phyloP scores from a whole-genome alignment of 2,797 vertebrate species.

The Micrastur ruficollis region DNA sequence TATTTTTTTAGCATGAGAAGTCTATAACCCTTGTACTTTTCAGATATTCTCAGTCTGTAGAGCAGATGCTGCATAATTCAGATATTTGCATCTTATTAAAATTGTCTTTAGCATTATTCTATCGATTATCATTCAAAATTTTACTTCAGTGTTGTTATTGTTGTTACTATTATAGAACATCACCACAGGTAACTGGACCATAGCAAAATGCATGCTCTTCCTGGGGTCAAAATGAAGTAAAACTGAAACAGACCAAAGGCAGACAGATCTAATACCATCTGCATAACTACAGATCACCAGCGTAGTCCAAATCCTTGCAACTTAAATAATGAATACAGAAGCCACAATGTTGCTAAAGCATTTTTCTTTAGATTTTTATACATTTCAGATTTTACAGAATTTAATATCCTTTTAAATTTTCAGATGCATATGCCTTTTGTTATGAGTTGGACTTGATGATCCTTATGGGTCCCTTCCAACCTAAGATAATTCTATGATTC shows the following conservation, averaged over 20 bases:
- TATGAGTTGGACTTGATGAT: background rate
- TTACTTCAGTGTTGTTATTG: background rate
- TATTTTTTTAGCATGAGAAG: background rate
- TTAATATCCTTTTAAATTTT: background rate
- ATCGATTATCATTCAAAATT: background rate
- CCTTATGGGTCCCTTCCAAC: background rate
- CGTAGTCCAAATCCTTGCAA: background rate
- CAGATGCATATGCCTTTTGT: background rate
- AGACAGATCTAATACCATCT: background rate
- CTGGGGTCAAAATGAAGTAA: background rate
- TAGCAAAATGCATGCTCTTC: background rate
- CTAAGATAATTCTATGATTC: background rate
- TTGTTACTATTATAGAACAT: background rate
- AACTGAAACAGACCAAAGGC: background rate
- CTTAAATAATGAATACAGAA: background rate
- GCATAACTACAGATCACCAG: background rate
- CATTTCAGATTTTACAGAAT: background rate
- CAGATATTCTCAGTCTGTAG: background rate
- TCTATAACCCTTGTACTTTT: background rate
- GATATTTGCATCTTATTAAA: background rate
- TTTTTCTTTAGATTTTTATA: background rate
- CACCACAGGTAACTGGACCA: background rate
- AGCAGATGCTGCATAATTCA: background rate
- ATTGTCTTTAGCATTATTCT: background rate
- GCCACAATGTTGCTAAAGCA: background rate